A percentile compares a stretch with the other conserved stretches of the same genome.
Conservation (phyloP, 1,140 invertebrate genomes). For the Brachionus calyciflorus region DNA sequence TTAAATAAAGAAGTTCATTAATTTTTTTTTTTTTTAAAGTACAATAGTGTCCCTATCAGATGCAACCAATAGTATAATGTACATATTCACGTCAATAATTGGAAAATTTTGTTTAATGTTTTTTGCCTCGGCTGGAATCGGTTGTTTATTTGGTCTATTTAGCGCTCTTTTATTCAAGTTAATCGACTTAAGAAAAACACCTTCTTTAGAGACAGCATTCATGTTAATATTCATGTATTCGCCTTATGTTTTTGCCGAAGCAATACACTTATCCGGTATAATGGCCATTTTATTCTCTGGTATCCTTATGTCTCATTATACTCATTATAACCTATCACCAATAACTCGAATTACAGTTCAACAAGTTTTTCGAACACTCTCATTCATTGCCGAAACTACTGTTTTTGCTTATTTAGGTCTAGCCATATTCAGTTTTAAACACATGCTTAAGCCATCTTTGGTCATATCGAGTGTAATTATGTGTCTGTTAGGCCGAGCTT, state of each 20-base stretch:
- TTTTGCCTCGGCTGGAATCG: slow-evolving; percentile 93
- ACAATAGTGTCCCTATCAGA: slow-evolving; percentile 30
- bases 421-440: slow-evolving; percentile 92
- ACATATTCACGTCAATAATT: background rate
- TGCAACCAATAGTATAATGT: background rate
- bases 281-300: slow-evolving; percentile 99
- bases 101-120: slow-evolving; percentile 90
- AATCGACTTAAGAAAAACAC: slow-evolving; percentile 91
- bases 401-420: slow-evolving; percentile 98
- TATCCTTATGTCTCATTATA: slow-evolving; percentile 99
- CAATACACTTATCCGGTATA: slow-evolving; percentile 87
- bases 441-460: slow-evolving; percentile 68
- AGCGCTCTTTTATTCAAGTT: slow-evolving; percentile 79
- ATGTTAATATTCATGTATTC: slow-evolving; percentile 97
- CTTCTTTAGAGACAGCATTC: slow-evolving; percentile 94
- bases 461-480: slow-evolving; percentile 84
- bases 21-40: background rate
- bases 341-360: slow-evolving; percentile 98
- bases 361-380: slow-evolving; percentile 92
- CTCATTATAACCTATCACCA: slow-evolving; percentile 95
- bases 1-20: background rate
- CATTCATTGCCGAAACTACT: slow-evolving; percentile 91
- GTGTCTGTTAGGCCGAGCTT: slow-evolving; percentile 84
- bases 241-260: slow-evolving; percentile 94
- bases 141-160: slow-evolving; percentile 86